A percentile compares a stretch with the other conserved stretches of the same genome.
phyloP scores from a whole-genome alignment of 2,113 vertebrate genomes.

The Oenanthe oenanthe region DNA sequence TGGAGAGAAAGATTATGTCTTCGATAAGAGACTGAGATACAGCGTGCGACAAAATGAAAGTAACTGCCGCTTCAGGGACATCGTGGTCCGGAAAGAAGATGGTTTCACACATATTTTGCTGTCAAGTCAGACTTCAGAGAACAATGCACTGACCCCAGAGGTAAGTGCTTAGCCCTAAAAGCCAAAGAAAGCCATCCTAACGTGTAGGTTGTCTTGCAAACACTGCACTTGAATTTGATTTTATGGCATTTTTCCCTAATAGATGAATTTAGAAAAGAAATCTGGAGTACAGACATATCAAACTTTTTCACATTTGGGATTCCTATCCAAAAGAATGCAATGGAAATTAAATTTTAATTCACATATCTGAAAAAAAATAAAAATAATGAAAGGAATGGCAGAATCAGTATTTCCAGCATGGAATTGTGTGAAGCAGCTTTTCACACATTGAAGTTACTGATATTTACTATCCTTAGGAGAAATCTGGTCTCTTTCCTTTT shows the following conservation, averaged over 20 bases:
- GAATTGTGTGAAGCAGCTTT: neutral
- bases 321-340: neutral
- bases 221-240: neutral
- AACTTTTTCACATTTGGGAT: neutral
- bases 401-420: neutral
- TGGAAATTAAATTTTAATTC: neutral
- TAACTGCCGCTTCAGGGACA: constrained; percentile 95
- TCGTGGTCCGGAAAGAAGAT: constrained; percentile 97
- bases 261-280: neutral
- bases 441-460: neutral
- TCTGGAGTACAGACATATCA: neutral
- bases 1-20: constrained; percentile 92
- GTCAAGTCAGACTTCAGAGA: constrained; percentile 96
- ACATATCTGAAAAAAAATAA: neutral
- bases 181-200: neutral
- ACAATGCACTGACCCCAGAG: constrained; percentile 96
- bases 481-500: neutral
- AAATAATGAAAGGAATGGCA: neutral
- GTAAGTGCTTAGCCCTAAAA: constrained; percentile 75
- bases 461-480: neutral
- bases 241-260: neutral
- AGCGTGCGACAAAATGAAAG: constrained; percentile 94
- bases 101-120: constrained; percentile 96
- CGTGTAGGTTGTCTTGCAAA: neutral
- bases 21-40: constrained; percentile 96